Conservation (phyloP, 2,113 vertebrate species). For the Coturnix japonica region DNA sequence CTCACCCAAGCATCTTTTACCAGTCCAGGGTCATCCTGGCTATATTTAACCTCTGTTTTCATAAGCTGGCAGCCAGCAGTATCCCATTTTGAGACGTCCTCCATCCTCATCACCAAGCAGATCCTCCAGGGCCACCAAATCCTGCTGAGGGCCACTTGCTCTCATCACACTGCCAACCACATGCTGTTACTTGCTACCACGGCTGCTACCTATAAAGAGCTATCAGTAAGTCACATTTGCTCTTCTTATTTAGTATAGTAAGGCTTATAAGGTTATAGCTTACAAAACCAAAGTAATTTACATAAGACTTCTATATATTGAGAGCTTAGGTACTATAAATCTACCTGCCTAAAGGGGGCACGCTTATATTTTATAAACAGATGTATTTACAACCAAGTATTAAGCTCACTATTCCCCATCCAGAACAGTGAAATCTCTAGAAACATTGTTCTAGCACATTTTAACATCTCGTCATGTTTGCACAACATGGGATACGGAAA, state of each 20-base stretch:
- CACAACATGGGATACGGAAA: neutral
- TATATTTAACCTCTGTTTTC: neutral
- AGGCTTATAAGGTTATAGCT: neutral
- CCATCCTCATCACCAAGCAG: neutral
- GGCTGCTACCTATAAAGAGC: neutral
- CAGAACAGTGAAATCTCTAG: neutral
- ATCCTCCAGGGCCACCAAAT: neutral
- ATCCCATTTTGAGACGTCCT: neutral
- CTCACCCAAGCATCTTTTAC: neutral
- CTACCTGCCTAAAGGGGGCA: neutral
- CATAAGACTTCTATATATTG: neutral
- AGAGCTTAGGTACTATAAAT: neutral
- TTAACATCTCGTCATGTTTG: neutral
- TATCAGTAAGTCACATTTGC: neutral
- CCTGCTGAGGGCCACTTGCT: neutral
- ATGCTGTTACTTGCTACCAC: neutral
- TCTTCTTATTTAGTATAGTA: neutral
- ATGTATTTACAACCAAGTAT: neutral
- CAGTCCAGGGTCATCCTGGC: fast-evolving
- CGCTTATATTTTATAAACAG: neutral
- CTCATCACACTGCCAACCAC: neutral
- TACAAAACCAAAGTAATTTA: neutral
- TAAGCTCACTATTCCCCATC: neutral
- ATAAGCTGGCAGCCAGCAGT: neutral
- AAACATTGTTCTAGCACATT: neutral